Evolutionary conservation across 2,797 vertebrate genomes (phyloP).

Genomic region (Capromys pilorides): DNA sequence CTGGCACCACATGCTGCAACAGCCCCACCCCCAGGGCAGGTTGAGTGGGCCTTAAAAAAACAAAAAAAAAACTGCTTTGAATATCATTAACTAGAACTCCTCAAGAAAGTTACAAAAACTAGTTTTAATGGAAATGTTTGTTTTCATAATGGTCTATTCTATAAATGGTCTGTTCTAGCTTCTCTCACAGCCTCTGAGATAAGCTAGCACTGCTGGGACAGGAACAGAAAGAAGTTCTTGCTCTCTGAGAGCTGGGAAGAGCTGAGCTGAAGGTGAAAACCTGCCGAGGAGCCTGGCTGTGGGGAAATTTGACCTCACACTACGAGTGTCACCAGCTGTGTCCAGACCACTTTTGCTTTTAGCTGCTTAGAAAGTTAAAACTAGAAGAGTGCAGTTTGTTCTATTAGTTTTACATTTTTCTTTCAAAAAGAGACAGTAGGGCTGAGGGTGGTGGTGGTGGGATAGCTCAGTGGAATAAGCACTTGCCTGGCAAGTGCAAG

Average conservation of each 20-base stretch:
- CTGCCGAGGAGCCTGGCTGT: neutral
- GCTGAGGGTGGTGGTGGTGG: no score
- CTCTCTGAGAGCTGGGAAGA: neutral
- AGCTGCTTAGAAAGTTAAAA: slow-evolving; percentile 16
- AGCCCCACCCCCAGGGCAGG: no score
- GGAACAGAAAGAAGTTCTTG: neutral
- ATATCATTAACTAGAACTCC: neutral
- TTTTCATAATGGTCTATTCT: neutral
- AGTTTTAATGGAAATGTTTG: slow-evolving; percentile 4
- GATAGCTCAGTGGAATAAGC: no score
- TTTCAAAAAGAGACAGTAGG: slow-evolving; percentile 4
- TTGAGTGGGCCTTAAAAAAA: no score
- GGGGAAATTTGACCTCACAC: neutral
- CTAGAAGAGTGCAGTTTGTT: slow-evolving; percentile 1
- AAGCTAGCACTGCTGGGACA: neutral
- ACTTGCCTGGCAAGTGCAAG: no score
- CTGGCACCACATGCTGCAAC: no score
- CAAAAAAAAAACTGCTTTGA: neutral
- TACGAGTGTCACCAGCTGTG: neutral
- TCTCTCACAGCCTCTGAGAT: neutral
- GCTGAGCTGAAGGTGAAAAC: neutral
- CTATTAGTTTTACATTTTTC: slow-evolving; percentile 42
- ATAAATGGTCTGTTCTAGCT: neutral
- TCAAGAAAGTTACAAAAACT: neutral
- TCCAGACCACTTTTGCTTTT: neutral